phyloP scores from a whole-genome alignment of 2,888 invertebrate genomes.

The Congeria kusceri region DNA sequence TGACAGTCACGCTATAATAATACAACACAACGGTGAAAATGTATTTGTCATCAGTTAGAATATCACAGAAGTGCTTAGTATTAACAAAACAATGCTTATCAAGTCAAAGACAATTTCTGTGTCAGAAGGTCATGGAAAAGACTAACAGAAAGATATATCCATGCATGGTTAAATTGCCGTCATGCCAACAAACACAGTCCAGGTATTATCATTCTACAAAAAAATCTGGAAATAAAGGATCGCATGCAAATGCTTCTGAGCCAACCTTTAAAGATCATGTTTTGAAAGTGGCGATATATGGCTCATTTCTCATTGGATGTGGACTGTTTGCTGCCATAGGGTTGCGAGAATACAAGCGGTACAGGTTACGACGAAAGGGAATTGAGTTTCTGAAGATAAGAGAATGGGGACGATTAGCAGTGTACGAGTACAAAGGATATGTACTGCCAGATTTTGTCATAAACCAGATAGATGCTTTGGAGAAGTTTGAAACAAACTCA shows the following conservation, averaged over 20 bases:
- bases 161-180: too few species aligned
- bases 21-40: too few species aligned
- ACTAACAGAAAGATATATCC: too few species aligned
- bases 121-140: too few species aligned
- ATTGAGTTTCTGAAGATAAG: slow-evolving; percentile 61
- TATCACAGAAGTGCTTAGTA: too few species aligned
- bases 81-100: too few species aligned
- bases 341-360: slow-evolving; percentile 56
- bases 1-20: too few species aligned
- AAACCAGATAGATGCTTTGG: slow-evolving; percentile 70
- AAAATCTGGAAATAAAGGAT: too few species aligned
- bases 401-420: slow-evolving; percentile 46
- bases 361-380: slow-evolving; percentile 59
- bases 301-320: slow-evolving; percentile 68
- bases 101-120: too few species aligned
- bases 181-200: too few species aligned
- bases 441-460: slow-evolving; percentile 72
- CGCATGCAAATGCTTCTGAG: background rate
- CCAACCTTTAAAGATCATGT: slow-evolving; percentile 17
- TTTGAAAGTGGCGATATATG: slow-evolving; percentile 62
- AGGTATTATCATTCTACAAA: too few species aligned
- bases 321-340: slow-evolving; percentile 62
- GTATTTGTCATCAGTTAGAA: too few species aligned
- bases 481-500: slow-evolving; percentile 89
- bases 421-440: slow-evolving; percentile 75